These are phyloP conservation scores for Psilanteris sp. DNA, from an alignment of 1,140 invertebrate genomes.

Conservation along the genomic window DNA sequence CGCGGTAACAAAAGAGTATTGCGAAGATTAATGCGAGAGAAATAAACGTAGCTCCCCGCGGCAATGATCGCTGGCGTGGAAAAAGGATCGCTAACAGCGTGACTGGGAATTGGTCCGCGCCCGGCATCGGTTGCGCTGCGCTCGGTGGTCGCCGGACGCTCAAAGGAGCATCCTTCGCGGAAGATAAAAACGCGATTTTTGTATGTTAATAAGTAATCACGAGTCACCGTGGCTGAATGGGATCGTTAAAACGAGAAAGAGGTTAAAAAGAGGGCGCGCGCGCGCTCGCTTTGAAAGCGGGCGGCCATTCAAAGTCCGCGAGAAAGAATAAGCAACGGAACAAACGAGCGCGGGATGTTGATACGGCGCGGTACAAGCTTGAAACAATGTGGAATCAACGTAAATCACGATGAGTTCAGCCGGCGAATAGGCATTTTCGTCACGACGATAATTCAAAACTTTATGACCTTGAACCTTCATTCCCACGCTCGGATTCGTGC, in stretches of 20 bases:
- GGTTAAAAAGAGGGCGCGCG: background rate
- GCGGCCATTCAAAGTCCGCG: background rate
- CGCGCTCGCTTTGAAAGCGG: conserved; percentile 11
- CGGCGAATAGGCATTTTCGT: conserved; percentile 24
- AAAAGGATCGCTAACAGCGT: too few species aligned
- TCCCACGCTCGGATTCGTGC: conserved; percentile 31
- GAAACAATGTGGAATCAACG: conserved; percentile 52
- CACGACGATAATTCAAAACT: conserved; percentile 34
- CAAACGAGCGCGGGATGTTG: conserved; percentile 26
- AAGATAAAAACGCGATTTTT: too few species aligned
- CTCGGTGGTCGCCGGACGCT: too few species aligned
- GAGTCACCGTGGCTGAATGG: background rate
- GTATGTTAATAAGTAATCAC: too few species aligned
- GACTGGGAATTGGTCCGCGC: too few species aligned
- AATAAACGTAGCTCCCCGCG: too few species aligned
- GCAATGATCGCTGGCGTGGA: too few species aligned
- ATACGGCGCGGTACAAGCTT: conserved; percentile 12
- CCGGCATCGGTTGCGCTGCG: too few species aligned
- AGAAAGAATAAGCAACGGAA: background rate
- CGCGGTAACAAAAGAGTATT: too few species aligned
- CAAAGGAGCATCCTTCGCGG: too few species aligned
- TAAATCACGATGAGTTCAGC: conserved; percentile 20
- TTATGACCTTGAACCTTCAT: conserved; percentile 35
- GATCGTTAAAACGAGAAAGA: conserved; percentile 4
- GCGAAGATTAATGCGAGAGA: too few species aligned